Conservation (phyloP, 2,888 invertebrate genomes). For the Eristalinus sepulchralis region DNA sequence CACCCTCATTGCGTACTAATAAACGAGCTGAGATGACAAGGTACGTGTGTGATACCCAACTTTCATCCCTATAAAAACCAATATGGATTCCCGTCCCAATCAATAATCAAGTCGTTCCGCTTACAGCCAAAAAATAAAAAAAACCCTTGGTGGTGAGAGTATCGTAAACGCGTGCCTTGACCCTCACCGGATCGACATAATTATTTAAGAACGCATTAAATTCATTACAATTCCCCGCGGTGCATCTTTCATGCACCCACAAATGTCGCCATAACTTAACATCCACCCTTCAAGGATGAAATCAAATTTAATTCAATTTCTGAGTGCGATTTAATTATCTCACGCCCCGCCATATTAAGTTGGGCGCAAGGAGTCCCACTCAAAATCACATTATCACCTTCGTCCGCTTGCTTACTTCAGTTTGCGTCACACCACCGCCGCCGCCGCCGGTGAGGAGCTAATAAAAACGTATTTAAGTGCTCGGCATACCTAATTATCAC, state of each 20-base stretch:
- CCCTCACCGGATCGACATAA: conserved; percentile 30
- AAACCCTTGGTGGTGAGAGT: neutral
- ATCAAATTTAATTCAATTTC: conserved; percentile 63
- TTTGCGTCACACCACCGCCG: conserved; percentile 52
- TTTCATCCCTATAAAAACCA: conserved; percentile 54
- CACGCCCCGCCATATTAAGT: conserved; percentile 15
- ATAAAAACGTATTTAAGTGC: conserved; percentile 71
- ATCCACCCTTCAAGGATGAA: conserved; percentile 48
- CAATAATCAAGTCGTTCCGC: conserved; percentile 37
- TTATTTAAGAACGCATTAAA: conserved; percentile 53
- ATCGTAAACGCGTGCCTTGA: neutral
- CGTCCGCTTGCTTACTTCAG: conserved; percentile 27
- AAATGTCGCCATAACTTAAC: conserved; percentile 42
- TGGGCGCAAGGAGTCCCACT: conserved; percentile 24
- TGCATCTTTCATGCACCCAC: conserved; percentile 5
- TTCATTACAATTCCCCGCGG: conserved; percentile 1
- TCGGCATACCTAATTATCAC: conserved; percentile 79
- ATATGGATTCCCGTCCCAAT: conserved; percentile 67
- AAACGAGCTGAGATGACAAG: conserved; percentile 15
- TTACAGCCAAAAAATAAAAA: neutral
- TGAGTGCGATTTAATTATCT: conserved; percentile 65
- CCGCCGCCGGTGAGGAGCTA: conserved; percentile 40
- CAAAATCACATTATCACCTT: conserved; percentile 69
- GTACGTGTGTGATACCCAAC: neutral
- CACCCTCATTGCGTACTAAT: conserved; percentile 16